phyloP scores from a whole-genome alignment of 2,113 vertebrate species.

The Regulus satrapa region DNA sequence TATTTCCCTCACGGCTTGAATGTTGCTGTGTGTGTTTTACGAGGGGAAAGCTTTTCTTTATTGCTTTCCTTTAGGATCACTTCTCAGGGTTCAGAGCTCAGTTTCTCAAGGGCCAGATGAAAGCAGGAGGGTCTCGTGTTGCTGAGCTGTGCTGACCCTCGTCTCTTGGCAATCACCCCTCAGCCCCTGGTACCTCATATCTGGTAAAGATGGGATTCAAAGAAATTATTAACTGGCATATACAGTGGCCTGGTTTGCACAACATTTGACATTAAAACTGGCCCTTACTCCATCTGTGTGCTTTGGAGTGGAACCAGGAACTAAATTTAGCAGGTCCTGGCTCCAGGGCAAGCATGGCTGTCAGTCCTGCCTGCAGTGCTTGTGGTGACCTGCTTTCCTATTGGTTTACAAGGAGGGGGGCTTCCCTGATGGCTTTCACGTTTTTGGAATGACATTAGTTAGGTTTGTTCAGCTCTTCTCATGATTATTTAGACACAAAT shows the following conservation, averaged over 20 bases:
- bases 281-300: neutral
- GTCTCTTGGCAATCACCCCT: neutral
- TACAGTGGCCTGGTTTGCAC: neutral
- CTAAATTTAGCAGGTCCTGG: constrained; percentile 33
- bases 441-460: neutral
- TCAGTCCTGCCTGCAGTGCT: neutral
- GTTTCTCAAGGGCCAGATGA: neutral
- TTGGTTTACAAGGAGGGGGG: neutral
- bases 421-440: neutral
- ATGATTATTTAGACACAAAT: neutral
- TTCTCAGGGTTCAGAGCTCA: neutral
- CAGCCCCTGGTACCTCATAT: neutral
- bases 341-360: neutral
- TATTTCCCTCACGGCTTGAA: accelerated
- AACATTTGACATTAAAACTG: neutral
- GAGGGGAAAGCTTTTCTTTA: neutral
- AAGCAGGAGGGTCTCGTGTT: neutral
- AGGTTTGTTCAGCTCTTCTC: neutral
- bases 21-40: neutral
- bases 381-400: neutral
- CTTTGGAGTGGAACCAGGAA: constrained; percentile 6
- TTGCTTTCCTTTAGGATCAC: neutral
- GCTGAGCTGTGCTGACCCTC: neutral
- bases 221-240: neutral
- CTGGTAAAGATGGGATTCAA: neutral